Evolutionary conservation across 2,797 vertebrate genomes (phyloP), one percentile per base, ranked within the genome.

Genomic region (Silurus lanzhouensis): DNA sequence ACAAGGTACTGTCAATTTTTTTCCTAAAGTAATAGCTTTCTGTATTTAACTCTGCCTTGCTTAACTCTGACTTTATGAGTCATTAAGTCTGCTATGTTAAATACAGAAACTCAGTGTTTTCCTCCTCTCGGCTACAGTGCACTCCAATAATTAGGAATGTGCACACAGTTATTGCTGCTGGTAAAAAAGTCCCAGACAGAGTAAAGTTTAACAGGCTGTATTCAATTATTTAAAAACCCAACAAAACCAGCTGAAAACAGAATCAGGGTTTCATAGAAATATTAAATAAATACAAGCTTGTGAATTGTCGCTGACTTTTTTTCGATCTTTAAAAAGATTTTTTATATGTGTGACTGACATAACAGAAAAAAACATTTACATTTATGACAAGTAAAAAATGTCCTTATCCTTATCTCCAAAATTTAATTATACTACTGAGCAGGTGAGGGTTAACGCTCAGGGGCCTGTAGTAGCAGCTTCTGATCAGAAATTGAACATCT

Each of bases 1-100:
- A 83, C 74, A 78, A 87, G 85, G 58, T 81, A 60, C 74, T 75
- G 60, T 57, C 44, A 52, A 10, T 52, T 52, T 52, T 9, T 72
- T 6, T 6, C 17, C 38, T 19, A 70, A 79, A 76, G 19, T 67
- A 71, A 31, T 78, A 83, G 83, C 22, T 25, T 71, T 58, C n/a
- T 48, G 70, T 66, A 68, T 83, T 83, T 78, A 83, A 86, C 85
- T 78, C 72, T 1, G 38, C 76, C 74, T 70, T 82, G 48, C 67
- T 88, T 84, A 79, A 83, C 85, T 89, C 70, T 81, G 85, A 17
- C 22, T 82, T 60, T 71, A 84, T 87, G 83, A 86, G 80, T 88
- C 87, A 89, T 83, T 70, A 74, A 85, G 80, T 83, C 83, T 82
- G 64, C 79, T 84, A 81, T 77, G 57, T 80, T 78, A 82, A 83